Evolutionary conservation across 2,888 invertebrate species (phyloP), one percentile per base, ranked within the genome.

Genomic region (Amaurobius ferox): DNA sequence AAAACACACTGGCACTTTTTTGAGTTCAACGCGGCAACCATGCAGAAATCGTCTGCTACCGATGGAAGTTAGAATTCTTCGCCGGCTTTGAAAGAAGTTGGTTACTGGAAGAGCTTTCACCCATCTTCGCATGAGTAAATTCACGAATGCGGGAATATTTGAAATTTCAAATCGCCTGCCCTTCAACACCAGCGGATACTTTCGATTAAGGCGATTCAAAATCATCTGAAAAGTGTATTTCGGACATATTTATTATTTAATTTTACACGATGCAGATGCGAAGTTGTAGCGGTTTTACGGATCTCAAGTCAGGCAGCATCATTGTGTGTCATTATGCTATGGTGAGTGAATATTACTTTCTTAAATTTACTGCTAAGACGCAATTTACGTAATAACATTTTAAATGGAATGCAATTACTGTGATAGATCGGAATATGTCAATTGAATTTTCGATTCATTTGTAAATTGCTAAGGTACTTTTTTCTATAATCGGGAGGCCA

Each of bases 281-380:
- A 30, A 86, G 86, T 72, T 88, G 88, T 16, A 88, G 88, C 32
- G 88, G 88, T 28, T 88, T 88, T 55, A 86, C 83, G 66, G 88
- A 88, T 73, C 71, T 88, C n/a, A 88, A 88, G 64, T 86, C 86
- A 1, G 88, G 88, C 13, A 88, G 88, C 64, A 88, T 88, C 35
- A 85, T 88, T 23, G 88, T 88, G 13, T 88, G 88, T 28, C 88
- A 88, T 5, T 88, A 88, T 86, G 88, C 88, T 16, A 88, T 88
- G 88, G 88, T 88, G 64, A 86, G 86, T 86, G 30, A 55, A n/a
- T n/a, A n/a, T n/a, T n/a, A n/a, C n/a, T n/a, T n/a, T n/a, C n/a
- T n/a, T n/a, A n/a, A n/a, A n/a, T n/a, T n/a, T n/a, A n/a, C n/a
- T n/a, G n/a, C n/a, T n/a, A n/a, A n/a, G n/a, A n/a, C n/a, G n/a